These are phyloP conservation scores for Craniophora ligustri DNA, from an alignment of 2,888 invertebrate species.

Conservation along the genomic window DNA sequence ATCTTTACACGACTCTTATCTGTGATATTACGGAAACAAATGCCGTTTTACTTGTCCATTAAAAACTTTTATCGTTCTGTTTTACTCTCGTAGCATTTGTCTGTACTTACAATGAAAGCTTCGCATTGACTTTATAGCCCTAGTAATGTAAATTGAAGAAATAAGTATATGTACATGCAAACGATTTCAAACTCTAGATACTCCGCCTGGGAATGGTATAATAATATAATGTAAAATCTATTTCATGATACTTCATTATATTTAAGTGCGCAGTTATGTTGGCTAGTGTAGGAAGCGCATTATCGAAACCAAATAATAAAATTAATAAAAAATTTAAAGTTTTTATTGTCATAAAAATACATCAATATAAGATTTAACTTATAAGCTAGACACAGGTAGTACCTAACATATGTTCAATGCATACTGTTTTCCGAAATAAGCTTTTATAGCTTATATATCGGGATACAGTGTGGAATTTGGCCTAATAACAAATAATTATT, in stretches of 20 bases:
- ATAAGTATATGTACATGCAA: conserved; percentile 24
- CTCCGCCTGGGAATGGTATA: conserved; percentile 15
- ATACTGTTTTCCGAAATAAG: too few relatives aligned
- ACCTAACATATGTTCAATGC: too few relatives aligned
- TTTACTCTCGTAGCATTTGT: conserved; percentile 33
- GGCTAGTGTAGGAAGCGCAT: conserved; percentile 9
- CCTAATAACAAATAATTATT: too few relatives aligned
- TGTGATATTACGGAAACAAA: conserved; percentile 23
- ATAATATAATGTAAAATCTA: conserved; percentile 45
- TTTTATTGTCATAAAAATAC: too few relatives aligned
- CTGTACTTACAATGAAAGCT: conserved; percentile 49
- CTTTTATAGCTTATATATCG: too few relatives aligned
- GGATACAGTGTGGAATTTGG: too few relatives aligned
- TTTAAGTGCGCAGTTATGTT: conserved; percentile 18
- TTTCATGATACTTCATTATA: conserved; percentile 32
- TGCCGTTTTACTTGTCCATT: too few relatives aligned
- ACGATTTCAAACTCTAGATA: conserved; percentile 39
- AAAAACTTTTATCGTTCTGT: conserved; percentile 29
- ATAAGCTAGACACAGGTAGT: too few relatives aligned
- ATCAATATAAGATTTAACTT: too few relatives aligned
- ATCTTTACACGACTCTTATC: conserved; percentile 27
- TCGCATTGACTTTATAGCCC: conserved; percentile 42
- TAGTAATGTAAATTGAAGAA: conserved; percentile 33
- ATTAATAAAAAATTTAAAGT: too few relatives aligned
- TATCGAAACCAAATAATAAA: neutral